Percentiles rank a stretch among this genome's conserved stretches.
These are phyloP conservation scores for Marasmarcha lunaedactyla DNA, from an alignment of 2,888 invertebrate genomes.

Conservation along the genomic window DNA sequence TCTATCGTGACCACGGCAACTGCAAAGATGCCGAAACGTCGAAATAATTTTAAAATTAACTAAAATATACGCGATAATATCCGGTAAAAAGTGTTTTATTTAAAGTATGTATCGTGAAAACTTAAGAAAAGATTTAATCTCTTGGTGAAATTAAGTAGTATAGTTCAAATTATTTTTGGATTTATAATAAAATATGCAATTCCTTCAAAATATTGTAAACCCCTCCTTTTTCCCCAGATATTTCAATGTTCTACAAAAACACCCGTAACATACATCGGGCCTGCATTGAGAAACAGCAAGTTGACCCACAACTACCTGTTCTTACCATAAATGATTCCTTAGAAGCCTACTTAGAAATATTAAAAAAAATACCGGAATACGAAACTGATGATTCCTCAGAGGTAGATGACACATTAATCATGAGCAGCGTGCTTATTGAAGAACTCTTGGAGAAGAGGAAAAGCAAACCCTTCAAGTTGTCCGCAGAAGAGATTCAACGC, in stretches of 20 bases:
- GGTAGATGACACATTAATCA: background rate
- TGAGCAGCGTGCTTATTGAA: background rate
- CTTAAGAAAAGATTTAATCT: no score
- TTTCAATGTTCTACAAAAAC: background rate
- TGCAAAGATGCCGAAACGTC: no score
- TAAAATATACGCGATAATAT: no score
- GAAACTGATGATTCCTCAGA: background rate
- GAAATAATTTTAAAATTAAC: no score
- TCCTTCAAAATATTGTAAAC: no score
- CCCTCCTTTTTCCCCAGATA: background rate
- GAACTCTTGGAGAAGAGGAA: background rate
- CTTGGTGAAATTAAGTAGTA: no score
- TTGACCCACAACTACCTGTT: background rate
- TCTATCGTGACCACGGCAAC: no score
- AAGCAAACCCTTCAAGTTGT: background rate
- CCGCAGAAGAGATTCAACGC: background rate
- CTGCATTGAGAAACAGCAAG: background rate
- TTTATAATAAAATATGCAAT: no score
- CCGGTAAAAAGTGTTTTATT: no score
- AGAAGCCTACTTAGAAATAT: background rate
- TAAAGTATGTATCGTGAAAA: no score
- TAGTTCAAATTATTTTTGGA: no score
- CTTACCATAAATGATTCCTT: background rate
- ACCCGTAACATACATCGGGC: background rate
- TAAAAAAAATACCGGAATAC: no score